These are phyloP conservation scores for Luscinia megarhynchos DNA, from an alignment of 2,797 vertebrate species.

Conservation along the genomic window DNA sequence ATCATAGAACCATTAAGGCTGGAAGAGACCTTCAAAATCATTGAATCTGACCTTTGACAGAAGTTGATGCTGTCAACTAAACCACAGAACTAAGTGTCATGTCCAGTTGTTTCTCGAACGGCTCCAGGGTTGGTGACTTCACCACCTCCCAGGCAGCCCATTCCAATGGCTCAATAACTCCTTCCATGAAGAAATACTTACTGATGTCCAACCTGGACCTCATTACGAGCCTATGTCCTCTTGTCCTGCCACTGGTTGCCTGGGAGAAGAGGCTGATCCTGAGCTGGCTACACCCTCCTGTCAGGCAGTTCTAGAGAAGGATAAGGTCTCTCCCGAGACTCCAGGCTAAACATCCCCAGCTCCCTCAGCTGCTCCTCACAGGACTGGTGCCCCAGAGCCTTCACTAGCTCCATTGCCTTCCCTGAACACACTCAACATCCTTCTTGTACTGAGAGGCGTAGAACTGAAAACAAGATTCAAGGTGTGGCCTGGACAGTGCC, in stretches of 20 bases:
- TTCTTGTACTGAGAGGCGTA: not conserved
- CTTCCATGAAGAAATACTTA: not conserved
- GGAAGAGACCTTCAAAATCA: not conserved
- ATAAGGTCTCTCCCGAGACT: not conserved
- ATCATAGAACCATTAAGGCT: not conserved
- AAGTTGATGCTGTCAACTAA: not conserved
- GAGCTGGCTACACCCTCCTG: not conserved
- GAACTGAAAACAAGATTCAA: too few relatives aligned
- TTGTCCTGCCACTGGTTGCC: not conserved
- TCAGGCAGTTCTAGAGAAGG: not conserved
- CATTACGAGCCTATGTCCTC: not conserved
- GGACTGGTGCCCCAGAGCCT: not conserved
- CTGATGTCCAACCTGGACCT: not conserved
- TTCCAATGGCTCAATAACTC: not conserved
- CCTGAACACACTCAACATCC: not conserved
- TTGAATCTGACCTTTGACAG: not conserved
- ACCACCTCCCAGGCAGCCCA: not conserved
- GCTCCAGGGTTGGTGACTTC: not conserved
- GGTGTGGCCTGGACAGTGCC: not conserved
- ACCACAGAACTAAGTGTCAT: not conserved
- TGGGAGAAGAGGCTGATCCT: not conserved
- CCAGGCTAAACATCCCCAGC: not conserved
- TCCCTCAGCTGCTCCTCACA: not conserved
- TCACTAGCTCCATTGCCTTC: not conserved
- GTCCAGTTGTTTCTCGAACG: accelerated